Conservation (phyloP, 2,113 vertebrate species). For the Cercopithecus mona region DNA sequence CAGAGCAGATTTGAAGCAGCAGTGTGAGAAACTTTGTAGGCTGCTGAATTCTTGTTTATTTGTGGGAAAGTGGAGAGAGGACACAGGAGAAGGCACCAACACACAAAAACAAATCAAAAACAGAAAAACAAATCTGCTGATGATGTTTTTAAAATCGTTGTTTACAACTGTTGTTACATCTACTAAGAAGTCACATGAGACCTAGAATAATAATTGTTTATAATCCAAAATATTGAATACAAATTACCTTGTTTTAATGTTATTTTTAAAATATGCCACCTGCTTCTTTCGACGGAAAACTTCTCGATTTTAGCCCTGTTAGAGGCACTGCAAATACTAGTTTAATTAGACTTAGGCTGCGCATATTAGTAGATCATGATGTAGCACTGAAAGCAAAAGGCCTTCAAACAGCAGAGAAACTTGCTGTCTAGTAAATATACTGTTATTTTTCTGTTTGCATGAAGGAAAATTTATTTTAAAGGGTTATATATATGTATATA, state of each 20-base stretch:
- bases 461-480: background rate
- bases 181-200: background rate
- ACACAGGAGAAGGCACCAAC: slow-evolving; percentile 56
- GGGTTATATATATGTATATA: too few species aligned
- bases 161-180: slow-evolving; percentile 48
- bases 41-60: slow-evolving; percentile 63
- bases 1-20: slow-evolving; percentile 58
- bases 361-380: background rate
- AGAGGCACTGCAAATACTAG: background rate
- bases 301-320: background rate
- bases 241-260: background rate
- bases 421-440: background rate
- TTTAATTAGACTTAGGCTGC: background rate
- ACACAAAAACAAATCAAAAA: slow-evolving; percentile 62
- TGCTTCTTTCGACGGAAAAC: background rate
- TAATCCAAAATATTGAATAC: background rate
- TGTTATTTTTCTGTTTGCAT: background rate
- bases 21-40: slow-evolving; percentile 61
- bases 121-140: slow-evolving; percentile 60
- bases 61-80: background rate
- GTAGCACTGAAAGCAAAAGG: background rate
- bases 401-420: background rate
- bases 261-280: background rate
- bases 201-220: background rate
- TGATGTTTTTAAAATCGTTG: background rate